These are phyloP conservation scores for Junonia oenone DNA, from an alignment of 2,888 invertebrate genomes.

Conservation along the genomic window DNA sequence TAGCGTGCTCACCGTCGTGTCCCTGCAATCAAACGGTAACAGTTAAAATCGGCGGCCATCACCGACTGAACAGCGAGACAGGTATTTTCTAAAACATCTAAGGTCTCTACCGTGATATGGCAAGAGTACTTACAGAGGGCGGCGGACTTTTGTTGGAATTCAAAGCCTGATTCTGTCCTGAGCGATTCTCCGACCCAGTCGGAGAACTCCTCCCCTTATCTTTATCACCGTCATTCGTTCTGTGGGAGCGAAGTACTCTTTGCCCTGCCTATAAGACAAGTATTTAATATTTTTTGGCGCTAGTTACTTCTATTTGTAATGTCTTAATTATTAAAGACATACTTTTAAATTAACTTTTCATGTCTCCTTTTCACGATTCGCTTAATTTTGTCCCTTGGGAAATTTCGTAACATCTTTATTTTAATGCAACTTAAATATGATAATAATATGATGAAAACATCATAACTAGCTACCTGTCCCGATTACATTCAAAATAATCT, in stretches of 20 bases:
- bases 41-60: constrained; percentile 2
- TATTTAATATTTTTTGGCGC: constrained; percentile 30
- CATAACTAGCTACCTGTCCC: no score
- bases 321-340: constrained; percentile 8
- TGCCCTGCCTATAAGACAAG: constrained; percentile 63
- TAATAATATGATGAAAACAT: no score
- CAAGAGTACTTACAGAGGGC: constrained; percentile 64
- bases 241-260: constrained; percentile 77
- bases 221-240: constrained; percentile 79
- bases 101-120: constrained; percentile 25
- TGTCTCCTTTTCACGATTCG: neutral
- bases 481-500: no score
- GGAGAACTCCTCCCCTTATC: constrained; percentile 68
- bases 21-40: constrained; percentile 41
- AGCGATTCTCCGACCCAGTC: constrained; percentile 46
- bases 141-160: constrained; percentile 66
- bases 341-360: neutral
- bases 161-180: constrained; percentile 49
- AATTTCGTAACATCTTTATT: neutral
- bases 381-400: neutral
- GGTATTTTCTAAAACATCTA: constrained; percentile 14
- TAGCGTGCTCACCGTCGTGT: constrained; percentile 49
- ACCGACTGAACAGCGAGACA: constrained; percentile 20
- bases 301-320: constrained; percentile 3
- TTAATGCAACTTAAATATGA: no score